These are phyloP conservation scores for Butorides virescens DNA, from an alignment of 2,113 vertebrate species.

Conservation along the genomic window DNA sequence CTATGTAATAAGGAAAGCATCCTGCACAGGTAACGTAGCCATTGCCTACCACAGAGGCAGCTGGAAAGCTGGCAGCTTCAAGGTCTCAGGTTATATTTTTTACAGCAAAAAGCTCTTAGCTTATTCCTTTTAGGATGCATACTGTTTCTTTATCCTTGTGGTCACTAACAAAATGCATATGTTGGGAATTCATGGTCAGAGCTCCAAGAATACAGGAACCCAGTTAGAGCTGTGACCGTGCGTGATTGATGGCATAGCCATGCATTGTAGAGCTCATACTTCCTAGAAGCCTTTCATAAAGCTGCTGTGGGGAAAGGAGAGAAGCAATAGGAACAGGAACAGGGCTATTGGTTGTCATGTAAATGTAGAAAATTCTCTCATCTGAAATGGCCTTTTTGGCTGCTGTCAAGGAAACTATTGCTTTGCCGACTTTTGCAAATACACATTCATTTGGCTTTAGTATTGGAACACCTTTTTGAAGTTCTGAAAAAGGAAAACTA, in stretches of 20 bases:
- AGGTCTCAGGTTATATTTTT: not conserved
- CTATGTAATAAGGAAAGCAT: not conserved
- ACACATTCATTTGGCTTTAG: not conserved
- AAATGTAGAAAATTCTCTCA: not conserved
- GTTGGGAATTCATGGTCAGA: not conserved
- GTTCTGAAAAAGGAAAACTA: not conserved
- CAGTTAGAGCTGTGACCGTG: not conserved
- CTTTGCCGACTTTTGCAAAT: not conserved
- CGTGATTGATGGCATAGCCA: not conserved
- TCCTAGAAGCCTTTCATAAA: not conserved
- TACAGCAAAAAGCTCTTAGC: not conserved
- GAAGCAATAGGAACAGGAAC: not conserved
- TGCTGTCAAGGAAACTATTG: not conserved
- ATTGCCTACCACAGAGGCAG: not conserved
- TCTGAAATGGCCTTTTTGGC: not conserved
- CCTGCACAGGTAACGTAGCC: not conserved
- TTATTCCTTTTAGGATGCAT: not conserved
- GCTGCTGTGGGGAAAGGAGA: not conserved
- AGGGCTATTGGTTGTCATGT: not conserved
- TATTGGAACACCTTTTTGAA: not conserved
- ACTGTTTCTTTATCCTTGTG: not conserved
- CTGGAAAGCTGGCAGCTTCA: not conserved
- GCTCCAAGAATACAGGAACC: not conserved
- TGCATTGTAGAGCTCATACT: not conserved
- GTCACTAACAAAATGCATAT: not conserved